phyloP scores from a whole-genome alignment of 2,888 invertebrate genomes.

The Aleiodes leptofemur region DNA sequence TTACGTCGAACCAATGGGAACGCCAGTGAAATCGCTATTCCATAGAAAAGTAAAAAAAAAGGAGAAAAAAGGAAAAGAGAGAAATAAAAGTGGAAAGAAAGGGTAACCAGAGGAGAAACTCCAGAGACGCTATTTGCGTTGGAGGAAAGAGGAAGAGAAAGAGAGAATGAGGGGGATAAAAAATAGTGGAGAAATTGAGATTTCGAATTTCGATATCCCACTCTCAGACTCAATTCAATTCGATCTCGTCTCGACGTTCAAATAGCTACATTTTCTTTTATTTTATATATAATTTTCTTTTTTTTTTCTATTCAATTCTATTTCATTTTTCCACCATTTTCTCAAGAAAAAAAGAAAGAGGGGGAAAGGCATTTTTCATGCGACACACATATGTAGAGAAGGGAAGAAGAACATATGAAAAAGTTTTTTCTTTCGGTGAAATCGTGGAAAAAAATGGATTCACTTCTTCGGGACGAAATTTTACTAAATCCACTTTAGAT shows the following conservation, averaged over 20 bases:
- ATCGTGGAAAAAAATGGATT: constrained; percentile 4
- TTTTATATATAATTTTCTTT: constrained; percentile 7
- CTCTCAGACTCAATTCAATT: constrained; percentile 36
- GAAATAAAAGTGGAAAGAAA: constrained; percentile 22
- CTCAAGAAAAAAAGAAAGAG: neutral
- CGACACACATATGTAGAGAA: neutral
- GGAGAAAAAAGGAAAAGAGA: neutral
- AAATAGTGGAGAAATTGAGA: constrained; percentile 30
- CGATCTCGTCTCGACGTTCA: constrained; percentile 34
- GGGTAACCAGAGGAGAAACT: constrained; percentile 11
- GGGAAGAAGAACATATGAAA: too few species aligned
- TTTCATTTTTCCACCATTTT: constrained; percentile 1
- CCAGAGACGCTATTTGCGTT: constrained; percentile 33
- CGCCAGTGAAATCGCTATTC: constrained; percentile 29
- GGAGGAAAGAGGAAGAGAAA: neutral
- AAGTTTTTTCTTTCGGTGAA: too few species aligned
- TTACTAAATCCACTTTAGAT: too few species aligned
- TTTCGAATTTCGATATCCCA: constrained; percentile 39
- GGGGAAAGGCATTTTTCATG: neutral
- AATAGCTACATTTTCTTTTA: constrained; percentile 31
- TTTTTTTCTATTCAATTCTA: constrained; percentile 6
- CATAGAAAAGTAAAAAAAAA: neutral
- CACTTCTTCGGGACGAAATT: too few species aligned
- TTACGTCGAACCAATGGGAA: constrained; percentile 34
- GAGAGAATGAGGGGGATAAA: neutral